phyloP scores from a whole-genome alignment of 2,113 vertebrate genomes.

The Megaptera novaeangliae region DNA sequence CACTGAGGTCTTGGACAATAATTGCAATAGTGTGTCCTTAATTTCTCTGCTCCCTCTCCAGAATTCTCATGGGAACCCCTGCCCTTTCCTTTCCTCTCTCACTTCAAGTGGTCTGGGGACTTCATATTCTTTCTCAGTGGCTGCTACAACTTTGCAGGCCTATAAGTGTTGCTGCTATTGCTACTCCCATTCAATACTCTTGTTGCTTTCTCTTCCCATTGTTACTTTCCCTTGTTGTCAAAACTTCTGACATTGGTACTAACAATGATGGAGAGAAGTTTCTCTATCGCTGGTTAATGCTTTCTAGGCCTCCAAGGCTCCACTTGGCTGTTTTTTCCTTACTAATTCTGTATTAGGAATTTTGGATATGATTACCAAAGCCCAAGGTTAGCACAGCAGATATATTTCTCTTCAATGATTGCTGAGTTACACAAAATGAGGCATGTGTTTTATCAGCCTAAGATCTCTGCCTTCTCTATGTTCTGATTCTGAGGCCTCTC shows the following conservation, averaged over 20 bases:
- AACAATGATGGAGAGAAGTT: background rate
- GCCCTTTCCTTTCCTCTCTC: background rate
- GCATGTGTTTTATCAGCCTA: background rate
- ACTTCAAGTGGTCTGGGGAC: background rate
- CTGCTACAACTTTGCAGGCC: background rate
- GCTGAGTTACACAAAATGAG: background rate
- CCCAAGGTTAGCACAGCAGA: background rate
- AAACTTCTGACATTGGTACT: background rate
- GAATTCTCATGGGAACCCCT: background rate
- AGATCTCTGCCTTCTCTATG: background rate
- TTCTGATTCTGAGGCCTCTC: background rate
- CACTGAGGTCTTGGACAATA: background rate
- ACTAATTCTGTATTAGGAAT: background rate
- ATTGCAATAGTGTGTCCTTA: background rate
- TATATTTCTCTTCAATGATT: background rate
- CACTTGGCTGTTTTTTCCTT: background rate
- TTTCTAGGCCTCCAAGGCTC: background rate
- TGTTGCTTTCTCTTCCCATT: background rate
- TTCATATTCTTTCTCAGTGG: background rate
- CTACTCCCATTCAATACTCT: fast-evolving
- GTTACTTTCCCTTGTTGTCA: background rate
- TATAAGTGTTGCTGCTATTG: background rate
- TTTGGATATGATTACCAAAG: background rate
- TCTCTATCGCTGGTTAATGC: background rate
- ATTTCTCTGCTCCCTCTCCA: background rate